These are phyloP conservation scores for Daktulosphaira vitifoliae DNA, from an alignment of 1,140 invertebrate species.

Conservation along the genomic window DNA sequence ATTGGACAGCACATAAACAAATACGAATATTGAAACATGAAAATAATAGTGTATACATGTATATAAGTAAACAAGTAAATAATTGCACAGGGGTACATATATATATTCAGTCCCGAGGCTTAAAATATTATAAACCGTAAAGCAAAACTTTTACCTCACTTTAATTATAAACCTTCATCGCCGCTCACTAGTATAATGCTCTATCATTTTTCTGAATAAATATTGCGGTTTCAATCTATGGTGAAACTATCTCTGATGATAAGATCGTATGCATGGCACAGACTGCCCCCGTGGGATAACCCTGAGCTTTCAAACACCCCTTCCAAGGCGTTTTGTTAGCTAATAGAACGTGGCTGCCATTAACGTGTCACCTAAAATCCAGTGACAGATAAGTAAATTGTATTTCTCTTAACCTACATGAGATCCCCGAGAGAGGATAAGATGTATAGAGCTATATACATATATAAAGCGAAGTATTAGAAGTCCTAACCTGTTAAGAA, in stretches of 20 bases:
- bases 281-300: neutral
- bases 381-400: conserved; percentile 28
- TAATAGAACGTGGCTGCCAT: conserved; percentile 9
- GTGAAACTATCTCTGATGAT: conserved; percentile 14
- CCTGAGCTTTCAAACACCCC: neutral
- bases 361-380: conserved; percentile 5
- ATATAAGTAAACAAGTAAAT: conserved; percentile 25
- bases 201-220: conserved; percentile 3
- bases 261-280: neutral
- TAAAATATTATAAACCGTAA: conserved; percentile 20
- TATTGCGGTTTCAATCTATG: conserved; percentile 10
- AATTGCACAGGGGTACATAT: neutral
- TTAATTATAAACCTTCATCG: conserved; percentile 25
- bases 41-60: too few relatives aligned
- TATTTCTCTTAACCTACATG: conserved; percentile 28
- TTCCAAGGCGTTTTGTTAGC: neutral
- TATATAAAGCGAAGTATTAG: conserved; percentile 9
- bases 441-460: neutral
- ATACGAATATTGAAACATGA: too few relatives aligned
- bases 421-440: neutral
- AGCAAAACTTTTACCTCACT: conserved; percentile 19
- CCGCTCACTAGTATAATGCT: neutral
- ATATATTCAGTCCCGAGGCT: neutral
- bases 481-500: conserved; percentile 14
- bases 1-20: too few relatives aligned